Percentiles rank a stretch among this genome's conserved stretches.
These are phyloP conservation scores for Ridgeia piscesae DNA, from an alignment of 1,140 invertebrate genomes.

Conservation along the genomic window DNA sequence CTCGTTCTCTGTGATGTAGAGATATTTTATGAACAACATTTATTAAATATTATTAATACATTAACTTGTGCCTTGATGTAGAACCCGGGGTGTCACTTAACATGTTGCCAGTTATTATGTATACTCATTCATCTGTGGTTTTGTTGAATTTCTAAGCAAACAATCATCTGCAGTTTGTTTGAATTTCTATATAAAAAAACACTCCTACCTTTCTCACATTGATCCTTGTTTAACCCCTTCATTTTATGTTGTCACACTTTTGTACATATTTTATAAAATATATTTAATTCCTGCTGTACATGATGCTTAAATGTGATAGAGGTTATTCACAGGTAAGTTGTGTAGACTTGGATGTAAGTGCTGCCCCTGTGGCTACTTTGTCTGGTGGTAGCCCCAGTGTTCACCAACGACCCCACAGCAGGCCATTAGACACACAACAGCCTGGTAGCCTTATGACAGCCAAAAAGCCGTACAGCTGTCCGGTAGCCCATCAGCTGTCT, in stretches of 20 bases:
- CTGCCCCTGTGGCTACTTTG: too few relatives aligned
- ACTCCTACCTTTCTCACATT: background rate
- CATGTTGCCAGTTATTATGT: background rate
- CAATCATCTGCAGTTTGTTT: background rate
- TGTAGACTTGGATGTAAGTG: too few relatives aligned
- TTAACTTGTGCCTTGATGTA: background rate
- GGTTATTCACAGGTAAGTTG: background rate
- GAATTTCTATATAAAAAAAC: background rate
- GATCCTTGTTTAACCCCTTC: background rate
- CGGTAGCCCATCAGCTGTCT: background rate
- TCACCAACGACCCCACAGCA: too few relatives aligned
- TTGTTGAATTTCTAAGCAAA: background rate
- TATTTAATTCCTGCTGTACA: background rate
- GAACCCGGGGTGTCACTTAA: background rate
- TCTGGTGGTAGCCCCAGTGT: too few relatives aligned
- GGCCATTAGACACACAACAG: too few relatives aligned
- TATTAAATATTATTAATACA: too few relatives aligned
- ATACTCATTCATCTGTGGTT: background rate
- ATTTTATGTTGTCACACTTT: background rate
- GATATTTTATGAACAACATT: too few relatives aligned
- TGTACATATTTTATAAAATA: background rate
- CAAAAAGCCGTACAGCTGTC: too few relatives aligned
- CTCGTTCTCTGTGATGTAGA: too few relatives aligned
- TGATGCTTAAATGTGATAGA: background rate
- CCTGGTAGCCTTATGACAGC: too few relatives aligned